Evolutionary conservation across 2,113 vertebrate species (phyloP).

Genomic region (Gymnarchus niloticus): DNA sequence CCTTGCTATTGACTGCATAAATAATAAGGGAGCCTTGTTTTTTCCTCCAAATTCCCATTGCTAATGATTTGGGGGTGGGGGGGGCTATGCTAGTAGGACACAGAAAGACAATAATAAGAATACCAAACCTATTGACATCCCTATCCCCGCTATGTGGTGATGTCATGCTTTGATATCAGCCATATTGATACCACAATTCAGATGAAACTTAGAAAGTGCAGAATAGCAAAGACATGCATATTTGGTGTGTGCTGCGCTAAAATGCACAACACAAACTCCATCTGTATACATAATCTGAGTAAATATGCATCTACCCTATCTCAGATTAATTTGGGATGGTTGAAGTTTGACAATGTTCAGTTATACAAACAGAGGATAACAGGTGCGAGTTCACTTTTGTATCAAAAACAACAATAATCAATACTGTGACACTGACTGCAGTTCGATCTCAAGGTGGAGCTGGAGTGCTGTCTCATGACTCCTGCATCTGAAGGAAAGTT

Average conservation of each 20-base stretch:
- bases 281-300: not conserved
- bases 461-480: not conserved
- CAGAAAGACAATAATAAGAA: constrained; percentile 81
- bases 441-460: constrained; percentile 21
- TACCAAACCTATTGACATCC: constrained; percentile 63
- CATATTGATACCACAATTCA: constrained; percentile 58
- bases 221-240: not conserved
- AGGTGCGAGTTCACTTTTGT: not conserved
- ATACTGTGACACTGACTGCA: not conserved
- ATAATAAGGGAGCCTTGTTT: constrained; percentile 74
- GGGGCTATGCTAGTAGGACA: constrained; percentile 63
- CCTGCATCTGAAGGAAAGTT: not conserved
- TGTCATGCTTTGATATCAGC: constrained; percentile 74
- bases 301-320: not conserved
- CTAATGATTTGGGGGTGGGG: constrained; percentile 85
- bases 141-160: constrained; percentile 64
- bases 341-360: not conserved
- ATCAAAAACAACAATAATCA: not conserved
- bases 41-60: constrained; percentile 70
- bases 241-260: not conserved
- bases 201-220: not conserved
- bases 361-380: not conserved
- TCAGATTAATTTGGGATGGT: not conserved
- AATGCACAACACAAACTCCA: not conserved
- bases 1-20: constrained; percentile 89